These are phyloP conservation scores for Nycteola revayana DNA, from an alignment of 2,888 invertebrate species.

Conservation along the genomic window DNA sequence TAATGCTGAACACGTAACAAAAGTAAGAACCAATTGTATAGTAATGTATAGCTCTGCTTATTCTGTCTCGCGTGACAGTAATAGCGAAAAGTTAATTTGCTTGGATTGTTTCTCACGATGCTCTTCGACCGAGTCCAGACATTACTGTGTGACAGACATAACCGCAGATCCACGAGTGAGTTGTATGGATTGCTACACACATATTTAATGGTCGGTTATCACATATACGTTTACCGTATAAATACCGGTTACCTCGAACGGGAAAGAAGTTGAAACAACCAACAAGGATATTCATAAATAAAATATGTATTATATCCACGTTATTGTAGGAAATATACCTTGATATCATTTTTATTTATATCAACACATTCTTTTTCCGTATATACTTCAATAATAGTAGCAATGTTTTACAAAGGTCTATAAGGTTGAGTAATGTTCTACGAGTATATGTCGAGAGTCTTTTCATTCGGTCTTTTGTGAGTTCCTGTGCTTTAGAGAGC, in stretches of 20 bases:
- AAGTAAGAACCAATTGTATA: slow-evolving; percentile 45
- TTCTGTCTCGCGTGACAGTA: slow-evolving; percentile 67
- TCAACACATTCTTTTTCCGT: no score
- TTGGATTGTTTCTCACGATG: slow-evolving; percentile 72
- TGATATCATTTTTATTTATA: no score
- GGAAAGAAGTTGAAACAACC: not conserved
- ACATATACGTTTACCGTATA: slow-evolving; percentile 26
- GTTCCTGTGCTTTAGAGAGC: slow-evolving; percentile 33
- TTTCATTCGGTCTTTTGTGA: no score
- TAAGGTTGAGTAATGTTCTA: no score
- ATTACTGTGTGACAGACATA: slow-evolving; percentile 40
- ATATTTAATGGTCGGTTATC: slow-evolving; percentile 27
- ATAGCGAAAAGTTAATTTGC: slow-evolving; percentile 67
- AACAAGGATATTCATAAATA: not conserved
- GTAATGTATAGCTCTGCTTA: slow-evolving; percentile 47
- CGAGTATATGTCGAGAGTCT: no score
- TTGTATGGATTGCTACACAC: slow-evolving; percentile 26
- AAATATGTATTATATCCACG: no score
- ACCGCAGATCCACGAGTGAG: slow-evolving; percentile 31
- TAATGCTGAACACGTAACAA: slow-evolving; percentile 46
- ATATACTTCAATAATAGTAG: no score
- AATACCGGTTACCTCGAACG: slow-evolving; percentile 16
- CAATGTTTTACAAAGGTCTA: no score
- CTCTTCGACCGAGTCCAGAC: slow-evolving; percentile 43
- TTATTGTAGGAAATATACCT: no score